These are phyloP conservation scores for Callospermophilus lateralis DNA, from an alignment of 2,113 vertebrate genomes.

Conservation along the genomic window DNA sequence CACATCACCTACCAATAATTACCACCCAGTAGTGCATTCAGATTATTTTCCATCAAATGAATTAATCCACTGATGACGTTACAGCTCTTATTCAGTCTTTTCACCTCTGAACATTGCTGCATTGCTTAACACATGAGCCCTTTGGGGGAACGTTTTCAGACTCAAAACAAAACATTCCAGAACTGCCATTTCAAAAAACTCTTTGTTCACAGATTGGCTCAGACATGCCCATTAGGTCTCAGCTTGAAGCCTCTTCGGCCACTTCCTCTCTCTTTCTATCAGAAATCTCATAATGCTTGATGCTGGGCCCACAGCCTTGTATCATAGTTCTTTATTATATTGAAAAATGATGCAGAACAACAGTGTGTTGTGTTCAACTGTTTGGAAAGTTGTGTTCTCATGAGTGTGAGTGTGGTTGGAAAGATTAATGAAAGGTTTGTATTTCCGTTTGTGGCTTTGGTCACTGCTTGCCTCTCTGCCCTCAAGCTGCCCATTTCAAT, in stretches of 20 bases:
- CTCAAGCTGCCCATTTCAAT: slow-evolving; percentile 60
- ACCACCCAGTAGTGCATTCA: no score
- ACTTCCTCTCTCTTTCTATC: background rate
- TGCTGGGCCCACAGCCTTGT: background rate
- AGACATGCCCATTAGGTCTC: background rate
- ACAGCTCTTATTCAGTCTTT: no score
- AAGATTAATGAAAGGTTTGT: slow-evolving; percentile 71
- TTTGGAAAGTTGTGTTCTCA: background rate
- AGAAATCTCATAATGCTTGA: background rate
- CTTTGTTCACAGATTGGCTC: slow-evolving; percentile 6
- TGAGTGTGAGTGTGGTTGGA: slow-evolving; percentile 13
- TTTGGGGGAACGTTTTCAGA: no score
- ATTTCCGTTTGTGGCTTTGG: slow-evolving; percentile 63
- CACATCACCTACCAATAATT: no score
- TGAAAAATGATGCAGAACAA: slow-evolving; percentile 45
- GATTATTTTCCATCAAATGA: no score
- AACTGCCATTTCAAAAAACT: background rate
- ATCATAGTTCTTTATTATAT: background rate
- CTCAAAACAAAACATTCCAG: background rate
- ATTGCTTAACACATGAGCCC: no score
- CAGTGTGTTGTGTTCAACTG: background rate
- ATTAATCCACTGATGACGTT: no score
- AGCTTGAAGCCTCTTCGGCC: background rate
- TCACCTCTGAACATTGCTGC: no score
- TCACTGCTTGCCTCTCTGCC: slow-evolving; percentile 53